A percentile compares a stretch with the other conserved stretches of the same genome.
phyloP scores from a whole-genome alignment of 2,113 vertebrate genomes.

The Danionella cerebrum region DNA sequence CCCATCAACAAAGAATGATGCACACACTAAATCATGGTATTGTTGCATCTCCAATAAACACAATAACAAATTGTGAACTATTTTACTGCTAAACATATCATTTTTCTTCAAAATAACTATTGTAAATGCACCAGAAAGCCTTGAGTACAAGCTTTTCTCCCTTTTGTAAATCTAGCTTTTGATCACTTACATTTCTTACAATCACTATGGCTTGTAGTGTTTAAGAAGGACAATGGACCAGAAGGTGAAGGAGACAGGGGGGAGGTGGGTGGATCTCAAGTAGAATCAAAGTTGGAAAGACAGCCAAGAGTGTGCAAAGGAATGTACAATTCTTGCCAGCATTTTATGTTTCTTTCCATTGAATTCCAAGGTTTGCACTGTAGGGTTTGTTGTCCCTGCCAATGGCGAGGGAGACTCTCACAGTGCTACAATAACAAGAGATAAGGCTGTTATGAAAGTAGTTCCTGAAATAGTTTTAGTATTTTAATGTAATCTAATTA shows the following conservation, averaged over 20 bases:
- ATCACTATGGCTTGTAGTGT: too few species aligned
- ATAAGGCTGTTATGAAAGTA: neutral
- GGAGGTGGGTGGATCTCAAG: neutral
- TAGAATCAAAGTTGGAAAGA: constrained; percentile 24
- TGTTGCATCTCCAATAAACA: too few species aligned
- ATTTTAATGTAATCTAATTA: neutral
- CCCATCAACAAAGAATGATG: too few species aligned
- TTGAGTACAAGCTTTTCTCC: too few species aligned
- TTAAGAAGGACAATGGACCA: neutral
- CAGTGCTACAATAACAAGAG: neutral
- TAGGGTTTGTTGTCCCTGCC: neutral
- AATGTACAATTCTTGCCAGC: constrained; percentile 30
- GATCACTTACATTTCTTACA: too few species aligned
- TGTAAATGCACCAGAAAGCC: too few species aligned
- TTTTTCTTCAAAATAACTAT: too few species aligned
- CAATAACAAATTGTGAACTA: too few species aligned
- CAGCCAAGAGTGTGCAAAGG: constrained; percentile 18
- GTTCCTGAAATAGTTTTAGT: constrained; percentile 24
- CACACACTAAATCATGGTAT: too few species aligned
- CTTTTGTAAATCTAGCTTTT: too few species aligned
- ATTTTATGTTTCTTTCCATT: constrained; percentile 32
- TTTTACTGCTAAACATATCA: too few species aligned
- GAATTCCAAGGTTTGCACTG: constrained; percentile 22
- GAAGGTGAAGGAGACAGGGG: neutral
- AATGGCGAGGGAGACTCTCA: neutral